Evolutionary conservation across 2,113 vertebrate species (phyloP).

Genomic region (Perognathus longimembris): DNA sequence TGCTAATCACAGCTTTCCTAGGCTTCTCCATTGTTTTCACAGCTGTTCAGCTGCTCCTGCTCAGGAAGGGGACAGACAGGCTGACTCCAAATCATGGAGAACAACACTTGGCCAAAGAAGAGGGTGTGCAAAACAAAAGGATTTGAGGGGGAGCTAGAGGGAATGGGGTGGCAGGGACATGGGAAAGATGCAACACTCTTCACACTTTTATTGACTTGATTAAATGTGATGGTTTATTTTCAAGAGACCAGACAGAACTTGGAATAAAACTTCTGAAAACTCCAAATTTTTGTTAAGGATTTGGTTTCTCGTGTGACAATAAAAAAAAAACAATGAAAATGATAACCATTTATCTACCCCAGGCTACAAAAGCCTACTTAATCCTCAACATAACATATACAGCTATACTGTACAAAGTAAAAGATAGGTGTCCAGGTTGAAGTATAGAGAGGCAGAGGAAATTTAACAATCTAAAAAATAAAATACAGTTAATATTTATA

Average conservation of each 20-base stretch:
- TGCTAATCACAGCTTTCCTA: conserved; percentile 79
- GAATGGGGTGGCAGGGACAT: not conserved
- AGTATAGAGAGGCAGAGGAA: not conserved
- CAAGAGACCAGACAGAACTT: not conserved
- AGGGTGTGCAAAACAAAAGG: not conserved
- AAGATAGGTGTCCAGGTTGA: not conserved
- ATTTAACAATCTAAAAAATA: not conserved
- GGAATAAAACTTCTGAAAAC: not conserved
- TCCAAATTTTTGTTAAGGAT: not conserved
- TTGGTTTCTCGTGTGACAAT: not conserved
- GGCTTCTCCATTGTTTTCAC: conserved; percentile 81
- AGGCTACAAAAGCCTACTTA: not conserved
- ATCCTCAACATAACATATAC: not conserved
- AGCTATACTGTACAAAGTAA: not conserved
- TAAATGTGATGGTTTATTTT: conserved; percentile 5
- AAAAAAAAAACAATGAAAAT: conserved; percentile 51
- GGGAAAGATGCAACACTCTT: conserved; percentile 28
- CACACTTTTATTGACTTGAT: conserved; percentile 48
- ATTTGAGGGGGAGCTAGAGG: not conserved
- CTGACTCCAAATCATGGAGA: conserved; percentile 67
- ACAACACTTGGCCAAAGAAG: conserved; percentile 52
- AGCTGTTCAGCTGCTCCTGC: conserved; percentile 82
- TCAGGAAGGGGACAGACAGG: conserved; percentile 73
- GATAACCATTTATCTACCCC: not conserved
- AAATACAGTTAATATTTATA: not conserved